Evolutionary conservation across 2,797 vertebrate genomes (phyloP).

Genomic region (Danio jaintianensis): DNA sequence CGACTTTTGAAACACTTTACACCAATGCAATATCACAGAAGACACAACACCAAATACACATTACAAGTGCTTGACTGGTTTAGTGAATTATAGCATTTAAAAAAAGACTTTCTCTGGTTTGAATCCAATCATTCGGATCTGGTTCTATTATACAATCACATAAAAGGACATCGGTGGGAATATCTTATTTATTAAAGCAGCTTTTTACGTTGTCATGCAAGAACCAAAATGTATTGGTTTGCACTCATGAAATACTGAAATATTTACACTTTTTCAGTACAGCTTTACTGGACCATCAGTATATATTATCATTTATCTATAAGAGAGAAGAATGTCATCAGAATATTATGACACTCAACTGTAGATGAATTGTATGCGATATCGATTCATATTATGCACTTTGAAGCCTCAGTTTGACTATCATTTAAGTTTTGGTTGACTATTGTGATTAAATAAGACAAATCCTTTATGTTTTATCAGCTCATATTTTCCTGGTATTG

Average conservation of each 20-base stretch:
- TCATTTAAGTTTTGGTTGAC: too few relatives aligned
- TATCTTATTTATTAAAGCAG: conserved; percentile 13
- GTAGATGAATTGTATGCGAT: background rate
- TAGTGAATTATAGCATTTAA: conserved; percentile 4
- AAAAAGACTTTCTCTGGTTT: background rate
- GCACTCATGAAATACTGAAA: conserved; percentile 44
- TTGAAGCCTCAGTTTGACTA: background rate
- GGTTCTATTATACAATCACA: background rate
- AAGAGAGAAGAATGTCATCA: background rate
- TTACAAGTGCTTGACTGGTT: conserved; percentile 3
- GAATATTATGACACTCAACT: background rate
- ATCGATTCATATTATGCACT: background rate
- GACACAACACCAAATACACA: background rate
- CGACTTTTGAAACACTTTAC: conserved; percentile 4
- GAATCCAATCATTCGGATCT: background rate
- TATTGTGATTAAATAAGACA: background rate
- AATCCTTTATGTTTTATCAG: background rate
- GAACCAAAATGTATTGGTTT: conserved; percentile 36
- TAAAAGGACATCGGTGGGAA: background rate
- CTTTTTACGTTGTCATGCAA: background rate
- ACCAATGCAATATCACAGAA: conserved; percentile 18
- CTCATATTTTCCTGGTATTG: background rate
- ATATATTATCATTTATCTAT: background rate
- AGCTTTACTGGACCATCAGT: background rate
- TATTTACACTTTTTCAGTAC: conserved; percentile 38